These are phyloP conservation scores for Paguma larvata DNA, from an alignment of 2,797 vertebrate genomes.

Conservation along the genomic window DNA sequence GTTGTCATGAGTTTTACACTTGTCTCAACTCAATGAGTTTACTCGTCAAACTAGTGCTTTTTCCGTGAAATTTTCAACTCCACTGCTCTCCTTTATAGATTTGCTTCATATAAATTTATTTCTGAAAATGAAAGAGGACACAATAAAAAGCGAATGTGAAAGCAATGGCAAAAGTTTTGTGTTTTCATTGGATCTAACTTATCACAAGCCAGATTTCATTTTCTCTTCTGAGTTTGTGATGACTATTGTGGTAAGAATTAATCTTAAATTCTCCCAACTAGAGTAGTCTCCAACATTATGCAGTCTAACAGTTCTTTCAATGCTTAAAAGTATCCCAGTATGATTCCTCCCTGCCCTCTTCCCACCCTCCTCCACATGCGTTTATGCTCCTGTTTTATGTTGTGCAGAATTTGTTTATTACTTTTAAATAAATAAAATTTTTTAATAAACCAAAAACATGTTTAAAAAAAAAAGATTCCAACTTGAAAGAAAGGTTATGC, in stretches of 20 bases:
- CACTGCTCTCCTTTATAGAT: slow-evolving; percentile 66
- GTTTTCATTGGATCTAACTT: slow-evolving; percentile 73
- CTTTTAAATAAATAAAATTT: too few relatives aligned
- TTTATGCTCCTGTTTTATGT: too few relatives aligned
- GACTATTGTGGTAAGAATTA: slow-evolving; percentile 55
- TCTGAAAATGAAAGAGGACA: slow-evolving; percentile 76
- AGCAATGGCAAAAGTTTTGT: slow-evolving; percentile 70
- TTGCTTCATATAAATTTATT: slow-evolving; percentile 72
- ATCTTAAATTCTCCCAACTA: slow-evolving; percentile 39
- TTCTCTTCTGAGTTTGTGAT: slow-evolving; percentile 62
- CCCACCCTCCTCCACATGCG: background rate
- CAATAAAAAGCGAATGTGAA: slow-evolving; percentile 59
- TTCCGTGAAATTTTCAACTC: slow-evolving; percentile 35
- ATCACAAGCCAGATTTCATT: slow-evolving; percentile 74
- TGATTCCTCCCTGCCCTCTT: background rate
- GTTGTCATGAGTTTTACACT: slow-evolving; percentile 77
- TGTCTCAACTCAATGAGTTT: slow-evolving; percentile 55
- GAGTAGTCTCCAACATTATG: slow-evolving; percentile 17
- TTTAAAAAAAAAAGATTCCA: background rate
- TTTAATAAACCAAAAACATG: too few relatives aligned
- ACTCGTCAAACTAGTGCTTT: slow-evolving; percentile 48
- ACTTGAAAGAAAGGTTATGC: background rate
- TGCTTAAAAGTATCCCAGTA: background rate
- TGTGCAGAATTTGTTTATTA: too few relatives aligned
- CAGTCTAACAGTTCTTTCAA: background rate